These are phyloP conservation scores for Erebia ligea DNA, from an alignment of 2,888 invertebrate species.

Conservation along the genomic window DNA sequence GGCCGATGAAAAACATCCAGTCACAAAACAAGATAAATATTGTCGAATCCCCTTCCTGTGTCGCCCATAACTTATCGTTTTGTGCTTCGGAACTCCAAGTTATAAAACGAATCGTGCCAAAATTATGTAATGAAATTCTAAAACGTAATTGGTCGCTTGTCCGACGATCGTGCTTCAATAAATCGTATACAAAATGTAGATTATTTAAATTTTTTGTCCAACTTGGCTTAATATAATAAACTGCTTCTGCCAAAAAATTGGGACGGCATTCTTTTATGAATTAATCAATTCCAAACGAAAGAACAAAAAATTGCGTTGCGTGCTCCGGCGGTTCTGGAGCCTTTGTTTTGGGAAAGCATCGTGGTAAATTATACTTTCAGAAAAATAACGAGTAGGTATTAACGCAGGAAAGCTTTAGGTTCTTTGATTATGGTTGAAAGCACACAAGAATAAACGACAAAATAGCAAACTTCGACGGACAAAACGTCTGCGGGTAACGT, in stretches of 20 bases:
- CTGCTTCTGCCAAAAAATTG: constrained; percentile 4
- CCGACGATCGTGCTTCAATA: constrained; percentile 3
- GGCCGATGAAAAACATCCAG: constrained; percentile 38
- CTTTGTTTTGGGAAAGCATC: too few relatives aligned
- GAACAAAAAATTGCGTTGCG: neutral
- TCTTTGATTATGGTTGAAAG: too few relatives aligned
- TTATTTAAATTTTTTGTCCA: neutral
- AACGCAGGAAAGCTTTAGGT: too few relatives aligned
- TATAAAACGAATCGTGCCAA: constrained; percentile 20
- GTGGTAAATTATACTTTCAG: too few relatives aligned
- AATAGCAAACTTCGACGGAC: too few relatives aligned
- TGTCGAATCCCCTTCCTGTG: constrained; percentile 17
- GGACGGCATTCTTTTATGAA: constrained; percentile 2
- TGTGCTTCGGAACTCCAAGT: constrained; percentile 1
- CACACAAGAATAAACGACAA: too few relatives aligned
- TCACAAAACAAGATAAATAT: constrained; percentile 29
- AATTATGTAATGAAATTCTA: constrained; percentile 1
- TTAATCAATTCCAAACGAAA: constrained; percentile 7
- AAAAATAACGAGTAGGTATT: too few relatives aligned
- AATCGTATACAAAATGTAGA: neutral
- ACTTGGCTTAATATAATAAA: neutral
- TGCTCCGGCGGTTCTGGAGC: too few relatives aligned
- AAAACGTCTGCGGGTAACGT: too few relatives aligned
- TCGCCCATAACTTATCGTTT: constrained; percentile 24
- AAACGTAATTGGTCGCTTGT: constrained; percentile 2